phyloP scores from a whole-genome alignment of 2,797 vertebrate genomes.

The Trachurus trachurus region DNA sequence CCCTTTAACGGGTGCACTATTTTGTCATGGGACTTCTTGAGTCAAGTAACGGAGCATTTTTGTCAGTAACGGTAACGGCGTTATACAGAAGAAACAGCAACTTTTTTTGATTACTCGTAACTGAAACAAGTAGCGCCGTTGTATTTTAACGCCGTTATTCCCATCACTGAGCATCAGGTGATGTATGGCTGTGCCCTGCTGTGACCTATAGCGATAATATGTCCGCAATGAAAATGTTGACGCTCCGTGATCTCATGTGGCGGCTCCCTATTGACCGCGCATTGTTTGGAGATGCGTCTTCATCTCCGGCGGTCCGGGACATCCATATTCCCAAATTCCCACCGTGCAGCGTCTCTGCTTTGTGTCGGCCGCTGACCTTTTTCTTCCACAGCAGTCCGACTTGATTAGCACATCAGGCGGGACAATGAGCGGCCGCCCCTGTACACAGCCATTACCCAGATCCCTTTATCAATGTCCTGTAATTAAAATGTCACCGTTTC shows the following conservation, averaged over 20 bases:
- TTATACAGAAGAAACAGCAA: too few species aligned
- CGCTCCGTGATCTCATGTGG: conserved; percentile 74
- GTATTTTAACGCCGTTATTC: too few species aligned
- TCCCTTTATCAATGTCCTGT: conserved; percentile 95
- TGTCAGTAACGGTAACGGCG: too few species aligned
- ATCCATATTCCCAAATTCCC: conserved; percentile 71
- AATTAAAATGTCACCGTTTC: conserved; percentile 98
- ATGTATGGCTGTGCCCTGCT: conserved; percentile 56
- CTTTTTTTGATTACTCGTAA: too few species aligned
- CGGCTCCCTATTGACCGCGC: conserved; percentile 77
- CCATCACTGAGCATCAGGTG: conserved; percentile 44
- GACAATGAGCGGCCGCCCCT: conserved; percentile 75
- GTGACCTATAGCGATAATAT: conserved; percentile 78
- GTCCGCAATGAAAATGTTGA: conserved; percentile 59
- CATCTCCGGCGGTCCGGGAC: conserved; percentile 66
- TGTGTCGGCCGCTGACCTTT: conserved; percentile 78
- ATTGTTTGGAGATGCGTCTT: conserved; percentile 84
- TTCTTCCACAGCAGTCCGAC: conserved; percentile 71
- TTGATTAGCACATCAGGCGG: conserved; percentile 83
- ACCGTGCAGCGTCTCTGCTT: conserved; percentile 59
- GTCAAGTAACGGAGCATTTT: too few species aligned
- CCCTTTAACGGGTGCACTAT: too few species aligned
- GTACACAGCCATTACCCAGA: conserved; percentile 82
- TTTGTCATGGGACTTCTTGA: too few species aligned
- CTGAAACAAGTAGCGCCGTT: too few species aligned